Conservation (phyloP, 2,888 invertebrate species). For the Melinopterus prodromus region DNA sequence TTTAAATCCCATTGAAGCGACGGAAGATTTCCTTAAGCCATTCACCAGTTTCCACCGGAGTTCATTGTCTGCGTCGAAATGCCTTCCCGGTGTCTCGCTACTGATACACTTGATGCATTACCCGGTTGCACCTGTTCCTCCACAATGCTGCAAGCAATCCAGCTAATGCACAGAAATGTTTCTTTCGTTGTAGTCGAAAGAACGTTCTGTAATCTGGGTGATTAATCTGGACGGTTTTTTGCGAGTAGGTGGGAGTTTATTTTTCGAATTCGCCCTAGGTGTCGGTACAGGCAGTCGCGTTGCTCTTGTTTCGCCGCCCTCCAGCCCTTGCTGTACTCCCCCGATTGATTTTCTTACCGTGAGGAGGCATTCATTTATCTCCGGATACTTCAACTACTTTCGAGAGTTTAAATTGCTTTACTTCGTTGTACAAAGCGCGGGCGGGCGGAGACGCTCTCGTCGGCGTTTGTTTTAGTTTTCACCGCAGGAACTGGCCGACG, state of each 20-base stretch:
- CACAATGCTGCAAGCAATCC: slow-evolving; percentile 45
- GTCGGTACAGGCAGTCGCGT: not conserved
- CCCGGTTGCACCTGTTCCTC: slow-evolving; percentile 44
- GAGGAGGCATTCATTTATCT: slow-evolving; percentile 23
- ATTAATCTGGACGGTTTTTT: slow-evolving; percentile 35
- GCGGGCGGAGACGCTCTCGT: slow-evolving; percentile 5
- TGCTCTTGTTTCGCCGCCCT: slow-evolving; percentile 20
- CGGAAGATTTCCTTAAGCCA: slow-evolving; percentile 18
- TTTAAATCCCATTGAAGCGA: not conserved
- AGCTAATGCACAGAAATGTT: slow-evolving; percentile 47
- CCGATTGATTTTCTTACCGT: slow-evolving; percentile 28
- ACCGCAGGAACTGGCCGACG: slow-evolving; percentile 20
- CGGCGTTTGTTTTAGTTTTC: slow-evolving; percentile 23
- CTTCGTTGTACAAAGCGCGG: slow-evolving; percentile 16
- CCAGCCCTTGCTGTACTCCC: slow-evolving; percentile 11
- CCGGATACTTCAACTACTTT: slow-evolving; percentile 27
- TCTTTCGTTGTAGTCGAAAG: slow-evolving; percentile 19
- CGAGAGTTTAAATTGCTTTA: slow-evolving; percentile 26
- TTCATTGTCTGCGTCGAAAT: slow-evolving; percentile 27
- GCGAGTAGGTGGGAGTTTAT: slow-evolving; percentile 20
- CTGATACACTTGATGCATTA: slow-evolving; percentile 31
- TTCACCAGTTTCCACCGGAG: slow-evolving; percentile 32
- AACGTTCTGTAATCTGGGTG: slow-evolving; percentile 26
- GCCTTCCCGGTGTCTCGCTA: slow-evolving; percentile 24
- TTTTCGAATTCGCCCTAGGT: slow-evolving; percentile 21